Conservation (phyloP, 2,113 vertebrate genomes). For the Tychaedon coryphoeus region DNA sequence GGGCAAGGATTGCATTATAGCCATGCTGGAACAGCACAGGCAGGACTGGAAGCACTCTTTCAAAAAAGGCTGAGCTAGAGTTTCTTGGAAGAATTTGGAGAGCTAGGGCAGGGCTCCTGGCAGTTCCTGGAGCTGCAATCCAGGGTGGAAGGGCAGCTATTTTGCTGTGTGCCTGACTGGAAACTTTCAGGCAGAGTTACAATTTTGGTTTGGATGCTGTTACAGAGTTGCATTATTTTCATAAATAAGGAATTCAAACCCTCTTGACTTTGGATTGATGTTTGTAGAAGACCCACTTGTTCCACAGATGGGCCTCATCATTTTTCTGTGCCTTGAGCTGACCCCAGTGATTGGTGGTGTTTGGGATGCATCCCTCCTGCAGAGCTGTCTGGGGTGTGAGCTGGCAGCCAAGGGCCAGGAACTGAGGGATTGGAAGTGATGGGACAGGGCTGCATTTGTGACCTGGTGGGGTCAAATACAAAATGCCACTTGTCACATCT, state of each 20-base stretch:
- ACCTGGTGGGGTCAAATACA: not conserved
- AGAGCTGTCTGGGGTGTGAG: not conserved
- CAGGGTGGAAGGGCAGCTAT: not conserved
- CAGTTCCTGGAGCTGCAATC: not conserved
- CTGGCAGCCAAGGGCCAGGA: not conserved
- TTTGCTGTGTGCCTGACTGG: not conserved
- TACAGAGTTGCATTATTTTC: not conserved
- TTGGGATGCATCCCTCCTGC: not conserved
- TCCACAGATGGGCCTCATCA: not conserved
- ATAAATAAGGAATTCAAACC: not conserved
- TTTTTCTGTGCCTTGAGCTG: not conserved
- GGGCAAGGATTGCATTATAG: not conserved
- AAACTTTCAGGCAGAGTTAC: not conserved
- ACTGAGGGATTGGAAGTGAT: not conserved
- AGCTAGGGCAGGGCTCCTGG: not conserved
- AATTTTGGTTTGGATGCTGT: conserved; percentile 19
- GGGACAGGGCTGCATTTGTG: not conserved
- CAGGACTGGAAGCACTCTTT: not conserved
- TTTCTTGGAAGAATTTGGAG: not conserved
- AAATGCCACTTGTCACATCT: not conserved
- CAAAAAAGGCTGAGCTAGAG: not conserved
- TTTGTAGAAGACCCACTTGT: not conserved
- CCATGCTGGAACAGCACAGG: not conserved
- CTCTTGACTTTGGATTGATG: not conserved
- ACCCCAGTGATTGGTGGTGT: not conserved